Evolutionary conservation across 2,888 invertebrate genomes (phyloP).

Genomic region (Diaprepes abbreviatus): DNA sequence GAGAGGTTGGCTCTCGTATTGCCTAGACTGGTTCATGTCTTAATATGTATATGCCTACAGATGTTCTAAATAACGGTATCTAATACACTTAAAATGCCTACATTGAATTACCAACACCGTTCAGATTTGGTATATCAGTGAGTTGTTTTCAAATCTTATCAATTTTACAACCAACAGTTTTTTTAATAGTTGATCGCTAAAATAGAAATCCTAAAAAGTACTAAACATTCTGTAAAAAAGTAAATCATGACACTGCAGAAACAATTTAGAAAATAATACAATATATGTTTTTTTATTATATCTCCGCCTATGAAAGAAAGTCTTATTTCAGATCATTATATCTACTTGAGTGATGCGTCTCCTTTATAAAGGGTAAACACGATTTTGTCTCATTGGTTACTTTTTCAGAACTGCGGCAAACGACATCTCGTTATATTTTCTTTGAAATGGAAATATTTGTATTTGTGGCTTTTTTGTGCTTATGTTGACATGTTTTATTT

Average conservation of each 20-base stretch:
- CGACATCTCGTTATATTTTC: conserved; percentile 35
- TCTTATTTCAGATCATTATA: conserved; percentile 24
- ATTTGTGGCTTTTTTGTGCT: conserved; percentile 26
- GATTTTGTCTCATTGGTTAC: conserved; percentile 36
- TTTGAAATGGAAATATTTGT: conserved; percentile 41
- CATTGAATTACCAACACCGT: too few species aligned
- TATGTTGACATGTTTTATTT: conserved; percentile 38
- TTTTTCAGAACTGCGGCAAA: conserved; percentile 26
- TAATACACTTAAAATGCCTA: too few species aligned
- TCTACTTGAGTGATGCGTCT: conserved; percentile 25
- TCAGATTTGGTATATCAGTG: too few species aligned
- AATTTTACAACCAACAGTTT: too few species aligned
- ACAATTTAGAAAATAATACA: not conserved
- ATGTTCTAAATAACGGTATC: too few species aligned
- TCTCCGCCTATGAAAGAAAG: not conserved
- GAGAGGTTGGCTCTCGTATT: too few species aligned
- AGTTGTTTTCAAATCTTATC: too few species aligned
- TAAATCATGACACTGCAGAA: not conserved
- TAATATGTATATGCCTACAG: too few species aligned
- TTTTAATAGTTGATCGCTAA: too few species aligned
- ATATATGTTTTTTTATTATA: not conserved
- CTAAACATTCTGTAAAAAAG: too few species aligned
- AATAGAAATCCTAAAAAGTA: too few species aligned
- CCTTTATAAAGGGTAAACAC: conserved; percentile 31
- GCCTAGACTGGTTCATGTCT: too few species aligned